Percentiles rank a stretch among this genome's conserved stretches.
Conservation (phyloP, 2,113 vertebrate species). For the Colius striatus region DNA sequence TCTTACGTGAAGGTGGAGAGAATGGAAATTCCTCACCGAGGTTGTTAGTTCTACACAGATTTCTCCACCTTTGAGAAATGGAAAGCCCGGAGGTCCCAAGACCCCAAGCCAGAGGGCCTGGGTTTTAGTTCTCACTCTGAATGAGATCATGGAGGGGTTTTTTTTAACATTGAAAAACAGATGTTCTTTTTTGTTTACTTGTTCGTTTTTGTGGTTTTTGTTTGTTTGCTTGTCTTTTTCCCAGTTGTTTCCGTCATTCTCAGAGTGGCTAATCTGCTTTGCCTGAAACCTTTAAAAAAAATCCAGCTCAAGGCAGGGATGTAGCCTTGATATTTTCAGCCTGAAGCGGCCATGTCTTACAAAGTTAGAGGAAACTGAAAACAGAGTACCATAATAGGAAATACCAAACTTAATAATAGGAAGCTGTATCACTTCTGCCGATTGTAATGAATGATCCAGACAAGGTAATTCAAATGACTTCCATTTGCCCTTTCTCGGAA, state of each 20-base stretch:
- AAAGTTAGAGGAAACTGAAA: conserved; percentile 18
- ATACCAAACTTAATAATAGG: conserved; percentile 17
- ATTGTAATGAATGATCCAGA: background rate
- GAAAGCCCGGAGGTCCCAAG: background rate
- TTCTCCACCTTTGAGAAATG: too few species aligned
- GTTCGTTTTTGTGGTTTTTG: background rate
- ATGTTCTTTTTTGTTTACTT: background rate
- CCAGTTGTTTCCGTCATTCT: background rate
- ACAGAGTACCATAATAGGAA: background rate
- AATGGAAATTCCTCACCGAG: background rate
- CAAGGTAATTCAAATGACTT: conserved; percentile 5
- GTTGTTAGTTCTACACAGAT: background rate
- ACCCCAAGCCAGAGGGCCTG: background rate
- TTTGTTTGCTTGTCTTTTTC: too few species aligned
- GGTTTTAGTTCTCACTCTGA: background rate
- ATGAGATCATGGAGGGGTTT: background rate
- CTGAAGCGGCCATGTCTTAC: background rate
- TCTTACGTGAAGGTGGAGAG: background rate
- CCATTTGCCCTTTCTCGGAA: background rate
- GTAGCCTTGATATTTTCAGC: background rate
- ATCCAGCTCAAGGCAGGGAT: background rate
- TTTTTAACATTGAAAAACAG: background rate
- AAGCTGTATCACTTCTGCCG: background rate
- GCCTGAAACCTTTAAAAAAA: background rate
- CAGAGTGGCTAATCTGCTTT: background rate